Evolutionary conservation across 2,888 invertebrate species (phyloP).

Genomic region (Syrista parreyssii): DNA sequence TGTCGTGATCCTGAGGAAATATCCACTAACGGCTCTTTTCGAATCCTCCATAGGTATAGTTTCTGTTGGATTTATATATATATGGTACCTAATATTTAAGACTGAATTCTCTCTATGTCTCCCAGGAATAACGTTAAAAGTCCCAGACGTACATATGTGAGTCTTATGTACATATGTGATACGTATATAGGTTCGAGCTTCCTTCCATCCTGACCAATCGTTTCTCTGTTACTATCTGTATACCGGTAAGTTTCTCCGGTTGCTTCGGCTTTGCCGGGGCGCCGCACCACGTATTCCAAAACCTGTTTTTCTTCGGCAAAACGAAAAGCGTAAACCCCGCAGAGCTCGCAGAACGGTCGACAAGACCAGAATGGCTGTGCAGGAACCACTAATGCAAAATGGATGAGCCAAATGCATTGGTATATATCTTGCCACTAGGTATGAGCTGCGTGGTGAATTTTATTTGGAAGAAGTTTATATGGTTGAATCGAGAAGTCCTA

Average conservation of each 20-base stretch:
- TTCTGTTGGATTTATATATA: background rate
- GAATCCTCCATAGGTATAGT: background rate
- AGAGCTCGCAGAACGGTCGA: background rate
- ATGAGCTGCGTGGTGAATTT: background rate
- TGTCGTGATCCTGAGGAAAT: background rate
- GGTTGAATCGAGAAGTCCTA: background rate
- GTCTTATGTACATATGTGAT: background rate
- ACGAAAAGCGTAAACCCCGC: background rate
- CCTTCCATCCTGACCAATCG: background rate
- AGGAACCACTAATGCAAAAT: background rate
- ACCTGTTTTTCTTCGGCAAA: background rate
- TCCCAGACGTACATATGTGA: background rate
- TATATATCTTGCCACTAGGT: background rate
- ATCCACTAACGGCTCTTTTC: background rate
- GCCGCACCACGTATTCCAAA: background rate
- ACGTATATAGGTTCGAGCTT: background rate
- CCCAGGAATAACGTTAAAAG: background rate
- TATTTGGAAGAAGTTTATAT: background rate
- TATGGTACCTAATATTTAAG: background rate
- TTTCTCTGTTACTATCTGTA: background rate
- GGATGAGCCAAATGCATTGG: background rate
- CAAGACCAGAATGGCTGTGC: background rate
- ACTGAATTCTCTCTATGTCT: background rate
- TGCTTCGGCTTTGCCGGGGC: background rate
- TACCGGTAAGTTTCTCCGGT: background rate